Conservation (phyloP, 2,888 invertebrate genomes). For the Nipponacmea schrenckii region DNA sequence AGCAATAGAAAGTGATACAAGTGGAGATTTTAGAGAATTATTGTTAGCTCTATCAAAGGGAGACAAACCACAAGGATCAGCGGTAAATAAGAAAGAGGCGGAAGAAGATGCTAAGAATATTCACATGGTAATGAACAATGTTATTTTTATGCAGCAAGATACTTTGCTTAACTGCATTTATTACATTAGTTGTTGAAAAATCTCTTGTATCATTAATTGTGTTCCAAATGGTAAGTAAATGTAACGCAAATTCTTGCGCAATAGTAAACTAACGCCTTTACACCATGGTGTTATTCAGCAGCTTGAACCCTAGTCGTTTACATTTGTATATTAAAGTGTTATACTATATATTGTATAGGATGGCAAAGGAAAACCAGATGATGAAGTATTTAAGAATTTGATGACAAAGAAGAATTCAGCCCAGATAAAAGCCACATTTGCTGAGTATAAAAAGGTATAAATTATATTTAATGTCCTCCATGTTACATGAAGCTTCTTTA, state of each 20-base stretch:
- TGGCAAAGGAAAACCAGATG: conserved; percentile 31
- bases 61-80: conserved; percentile 39
- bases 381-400: conserved; percentile 40
- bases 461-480: neutral
- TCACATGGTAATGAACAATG: conserved; percentile 35
- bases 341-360: conserved; percentile 28
- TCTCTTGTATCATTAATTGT: no score
- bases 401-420: conserved; percentile 44
- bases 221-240: no score
- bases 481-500: no score
- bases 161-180: no score
- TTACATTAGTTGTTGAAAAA: no score
- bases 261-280: no score
- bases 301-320: no score
- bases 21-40: conserved; percentile 50
- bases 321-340: no score
- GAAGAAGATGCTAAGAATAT: conserved; percentile 53
- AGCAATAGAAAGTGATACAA: conserved; percentile 49
- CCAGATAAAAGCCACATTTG: conserved; percentile 54
- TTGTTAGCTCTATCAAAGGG: conserved; percentile 42
- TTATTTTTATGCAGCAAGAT: no score
- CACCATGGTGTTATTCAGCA: no score
- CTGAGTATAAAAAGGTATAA: conserved; percentile 53
- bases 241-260: no score
- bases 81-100: conserved; percentile 50